These are phyloP conservation scores for Perizoma affinitatum DNA, from an alignment of 2,888 invertebrate species.

Conservation along the genomic window DNA sequence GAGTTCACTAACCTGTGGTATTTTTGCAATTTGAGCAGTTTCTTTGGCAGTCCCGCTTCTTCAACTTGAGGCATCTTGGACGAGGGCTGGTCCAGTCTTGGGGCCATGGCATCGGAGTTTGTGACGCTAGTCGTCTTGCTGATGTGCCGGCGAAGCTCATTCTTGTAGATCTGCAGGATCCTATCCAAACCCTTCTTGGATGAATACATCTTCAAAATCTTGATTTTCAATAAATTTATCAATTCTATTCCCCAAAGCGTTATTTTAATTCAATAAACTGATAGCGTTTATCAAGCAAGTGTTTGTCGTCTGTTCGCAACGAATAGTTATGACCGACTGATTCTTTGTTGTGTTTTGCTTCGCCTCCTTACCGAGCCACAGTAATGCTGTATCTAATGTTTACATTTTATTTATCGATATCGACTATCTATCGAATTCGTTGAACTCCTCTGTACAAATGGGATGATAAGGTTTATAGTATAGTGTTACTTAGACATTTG, in stretches of 20 bases:
- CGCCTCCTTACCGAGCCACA: conserved; percentile 64
- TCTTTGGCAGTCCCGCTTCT: conserved; percentile 71
- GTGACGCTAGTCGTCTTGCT: conserved; percentile 85
- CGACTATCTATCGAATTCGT: conserved; percentile 45
- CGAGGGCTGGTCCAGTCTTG: conserved; percentile 71
- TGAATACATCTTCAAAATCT: conserved; percentile 64
- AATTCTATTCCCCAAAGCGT: conserved; percentile 25
- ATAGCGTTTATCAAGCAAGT: conserved; percentile 32
- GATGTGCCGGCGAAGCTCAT: conserved; percentile 79
- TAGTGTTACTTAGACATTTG: background rate
- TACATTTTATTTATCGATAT: conserved; percentile 74
- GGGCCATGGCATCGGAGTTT: conserved; percentile 84
- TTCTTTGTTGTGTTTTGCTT: conserved; percentile 79
- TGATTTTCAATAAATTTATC: conserved; percentile 18
- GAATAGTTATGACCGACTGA: conserved; percentile 71
- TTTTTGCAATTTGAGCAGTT: conserved; percentile 81
- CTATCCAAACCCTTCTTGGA: conserved; percentile 71
- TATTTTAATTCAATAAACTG: conserved; percentile 47
- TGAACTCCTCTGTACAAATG: conserved; percentile 25
- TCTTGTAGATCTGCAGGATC: conserved; percentile 70
- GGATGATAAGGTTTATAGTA: conserved; percentile 20
- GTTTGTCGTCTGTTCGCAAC: conserved; percentile 57
- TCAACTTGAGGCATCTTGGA: conserved; percentile 63
- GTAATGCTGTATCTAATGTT: conserved; percentile 67
- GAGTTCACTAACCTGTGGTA: conserved; percentile 84